Conservation (phyloP, 2,888 invertebrate genomes). For the Atherix ibis region DNA sequence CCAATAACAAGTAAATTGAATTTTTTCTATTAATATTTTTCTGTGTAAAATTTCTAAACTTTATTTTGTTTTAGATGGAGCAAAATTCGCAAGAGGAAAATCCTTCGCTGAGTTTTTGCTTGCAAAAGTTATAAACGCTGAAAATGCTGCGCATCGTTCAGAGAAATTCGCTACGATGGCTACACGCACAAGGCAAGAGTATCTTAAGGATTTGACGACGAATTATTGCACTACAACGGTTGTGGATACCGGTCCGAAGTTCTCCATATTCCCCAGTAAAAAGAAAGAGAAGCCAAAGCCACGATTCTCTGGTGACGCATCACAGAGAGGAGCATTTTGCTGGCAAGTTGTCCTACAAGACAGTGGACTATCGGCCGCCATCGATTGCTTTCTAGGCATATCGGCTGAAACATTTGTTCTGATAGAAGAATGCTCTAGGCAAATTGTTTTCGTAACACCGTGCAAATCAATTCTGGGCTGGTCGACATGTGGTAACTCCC, state of each 20-base stretch:
- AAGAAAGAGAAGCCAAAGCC: constrained; percentile 65
- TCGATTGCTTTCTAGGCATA: constrained; percentile 72
- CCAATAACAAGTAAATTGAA: constrained; percentile 46
- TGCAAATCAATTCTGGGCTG: constrained; percentile 58
- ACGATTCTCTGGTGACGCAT: constrained; percentile 55
- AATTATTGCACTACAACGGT: constrained; percentile 68
- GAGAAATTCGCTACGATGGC: constrained; percentile 97
- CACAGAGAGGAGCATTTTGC: constrained; percentile 59
- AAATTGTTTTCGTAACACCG: constrained; percentile 74
- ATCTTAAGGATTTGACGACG: constrained; percentile 79
- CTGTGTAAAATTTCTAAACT: neutral
- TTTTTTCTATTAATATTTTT: neutral
- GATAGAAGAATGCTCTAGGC: constrained; percentile 65
- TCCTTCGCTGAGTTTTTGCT: constrained; percentile 89
- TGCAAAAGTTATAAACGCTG: constrained; percentile 92
- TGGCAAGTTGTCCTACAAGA: constrained; percentile 66
- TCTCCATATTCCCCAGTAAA: constrained; percentile 54
- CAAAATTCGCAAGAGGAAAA: constrained; percentile 75
- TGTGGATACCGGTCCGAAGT: constrained; percentile 72
- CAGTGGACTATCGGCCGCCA: constrained; percentile 43
- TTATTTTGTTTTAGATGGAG: constrained; percentile 40
- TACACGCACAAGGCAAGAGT: constrained; percentile 85
- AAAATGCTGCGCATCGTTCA: constrained; percentile 89
- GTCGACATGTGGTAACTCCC: constrained; percentile 41
- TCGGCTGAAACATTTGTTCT: constrained; percentile 77